Evolutionary conservation across 2,113 vertebrate species (phyloP).

Genomic region (Chamaea fasciata): DNA sequence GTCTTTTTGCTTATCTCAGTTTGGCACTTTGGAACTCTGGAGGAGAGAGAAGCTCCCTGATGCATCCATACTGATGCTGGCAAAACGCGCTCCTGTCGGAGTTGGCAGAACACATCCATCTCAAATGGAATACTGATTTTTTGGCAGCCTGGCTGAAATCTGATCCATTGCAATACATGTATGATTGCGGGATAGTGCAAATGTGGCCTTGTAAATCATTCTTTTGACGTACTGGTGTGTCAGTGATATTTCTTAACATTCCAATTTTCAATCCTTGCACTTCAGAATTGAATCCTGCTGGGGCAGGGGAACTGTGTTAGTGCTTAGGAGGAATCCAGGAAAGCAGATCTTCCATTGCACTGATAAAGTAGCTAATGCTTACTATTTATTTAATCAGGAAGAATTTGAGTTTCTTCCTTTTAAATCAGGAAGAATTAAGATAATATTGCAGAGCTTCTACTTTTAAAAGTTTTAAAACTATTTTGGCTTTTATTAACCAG

Average conservation of each 20-base stretch:
- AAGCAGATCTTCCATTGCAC: background rate
- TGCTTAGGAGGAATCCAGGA: background rate
- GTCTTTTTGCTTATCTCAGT: background rate
- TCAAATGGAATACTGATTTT: background rate
- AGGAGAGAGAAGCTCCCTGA: background rate
- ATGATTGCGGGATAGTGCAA: background rate
- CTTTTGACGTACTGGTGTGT: background rate
- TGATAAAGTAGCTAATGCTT: background rate
- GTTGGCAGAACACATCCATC: background rate
- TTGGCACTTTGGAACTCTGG: background rate
- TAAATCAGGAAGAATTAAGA: background rate
- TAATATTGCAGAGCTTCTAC: background rate
- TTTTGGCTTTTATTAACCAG: background rate
- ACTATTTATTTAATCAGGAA: background rate
- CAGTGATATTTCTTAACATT: conserved; percentile 20
- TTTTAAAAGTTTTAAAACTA: background rate
- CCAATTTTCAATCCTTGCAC: background rate
- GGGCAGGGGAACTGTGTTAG: background rate
- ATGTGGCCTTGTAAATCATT: background rate
- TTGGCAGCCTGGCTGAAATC: background rate
- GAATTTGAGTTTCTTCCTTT: background rate
- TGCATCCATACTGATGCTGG: background rate
- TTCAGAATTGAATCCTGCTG: background rate
- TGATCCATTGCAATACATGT: background rate
- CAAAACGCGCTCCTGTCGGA: background rate